Evolutionary conservation across 2,113 vertebrate genomes (phyloP).

Genomic region (Macrotus californicus): DNA sequence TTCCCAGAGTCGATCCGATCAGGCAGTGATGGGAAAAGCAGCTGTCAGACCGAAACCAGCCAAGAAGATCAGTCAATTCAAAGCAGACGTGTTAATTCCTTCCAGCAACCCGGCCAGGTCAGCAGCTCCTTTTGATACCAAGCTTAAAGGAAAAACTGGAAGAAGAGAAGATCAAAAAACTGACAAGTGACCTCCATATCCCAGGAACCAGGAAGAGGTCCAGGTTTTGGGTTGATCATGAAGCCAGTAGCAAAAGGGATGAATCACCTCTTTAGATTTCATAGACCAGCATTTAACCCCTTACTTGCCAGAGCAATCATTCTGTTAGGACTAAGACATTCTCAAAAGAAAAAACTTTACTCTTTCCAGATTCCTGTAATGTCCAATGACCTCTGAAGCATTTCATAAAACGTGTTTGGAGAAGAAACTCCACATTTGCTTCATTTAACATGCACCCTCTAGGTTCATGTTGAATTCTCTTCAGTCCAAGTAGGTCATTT

Average conservation of each 20-base stretch:
- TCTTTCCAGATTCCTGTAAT: not conserved
- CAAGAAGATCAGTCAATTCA: constrained; percentile 49
- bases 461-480: not conserved
- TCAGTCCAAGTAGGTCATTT: not conserved
- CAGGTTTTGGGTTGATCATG: not conserved
- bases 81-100: constrained; percentile 34
- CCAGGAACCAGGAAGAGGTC: not conserved
- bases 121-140: constrained; percentile 53
- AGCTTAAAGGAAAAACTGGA: constrained; percentile 39
- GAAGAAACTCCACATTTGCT: not conserved
- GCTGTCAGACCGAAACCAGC: constrained; percentile 52
- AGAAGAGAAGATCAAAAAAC: not conserved
- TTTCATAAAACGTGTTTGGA: not conserved
- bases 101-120: constrained; percentile 60
- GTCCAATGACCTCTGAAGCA: not conserved
- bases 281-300: not conserved
- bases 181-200: not conserved
- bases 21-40: constrained; percentile 62
- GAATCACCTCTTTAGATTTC: not conserved
- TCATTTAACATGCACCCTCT: not conserved
- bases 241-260: not conserved
- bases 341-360: not conserved
- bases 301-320: not conserved
- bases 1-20: constrained; percentile 68
- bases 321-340: not conserved